Evolutionary conservation across 2,888 invertebrate species (phyloP).

Genomic region (Iselma pallidipennis): DNA sequence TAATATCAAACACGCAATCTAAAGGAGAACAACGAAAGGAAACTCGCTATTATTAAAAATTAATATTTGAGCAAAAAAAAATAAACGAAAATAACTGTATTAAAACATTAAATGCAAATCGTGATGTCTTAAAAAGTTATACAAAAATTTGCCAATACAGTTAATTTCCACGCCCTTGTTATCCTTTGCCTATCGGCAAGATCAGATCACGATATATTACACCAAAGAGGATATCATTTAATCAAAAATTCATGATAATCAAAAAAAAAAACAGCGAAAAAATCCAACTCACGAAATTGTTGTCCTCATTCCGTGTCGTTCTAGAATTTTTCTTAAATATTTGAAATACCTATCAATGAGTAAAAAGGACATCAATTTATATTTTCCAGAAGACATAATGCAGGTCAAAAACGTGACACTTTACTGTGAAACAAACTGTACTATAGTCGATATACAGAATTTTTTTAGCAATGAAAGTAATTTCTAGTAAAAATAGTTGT

Average conservation of each 20-base stretch:
- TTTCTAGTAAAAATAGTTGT: no score
- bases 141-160: not conserved
- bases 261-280: not conserved
- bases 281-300: not conserved
- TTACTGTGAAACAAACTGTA: no score
- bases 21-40: not conserved
- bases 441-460: no score
- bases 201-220: not conserved
- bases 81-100: not conserved
- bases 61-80: no score
- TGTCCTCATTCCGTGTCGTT: not conserved
- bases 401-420: not conserved
- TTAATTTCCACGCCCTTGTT: not conserved
- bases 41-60: not conserved
- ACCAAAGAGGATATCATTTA: not conserved
- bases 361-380: not conserved
- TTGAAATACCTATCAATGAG: not conserved
- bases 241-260: not conserved
- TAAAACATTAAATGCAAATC: not conserved
- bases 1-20: not conserved
- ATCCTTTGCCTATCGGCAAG: not conserved
- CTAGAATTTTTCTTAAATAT: not conserved
- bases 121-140: not conserved
- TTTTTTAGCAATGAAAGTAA: not conserved
- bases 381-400: not conserved